Conservation (phyloP, 2,888 invertebrate species). For the Drosophila yooni region DNA sequence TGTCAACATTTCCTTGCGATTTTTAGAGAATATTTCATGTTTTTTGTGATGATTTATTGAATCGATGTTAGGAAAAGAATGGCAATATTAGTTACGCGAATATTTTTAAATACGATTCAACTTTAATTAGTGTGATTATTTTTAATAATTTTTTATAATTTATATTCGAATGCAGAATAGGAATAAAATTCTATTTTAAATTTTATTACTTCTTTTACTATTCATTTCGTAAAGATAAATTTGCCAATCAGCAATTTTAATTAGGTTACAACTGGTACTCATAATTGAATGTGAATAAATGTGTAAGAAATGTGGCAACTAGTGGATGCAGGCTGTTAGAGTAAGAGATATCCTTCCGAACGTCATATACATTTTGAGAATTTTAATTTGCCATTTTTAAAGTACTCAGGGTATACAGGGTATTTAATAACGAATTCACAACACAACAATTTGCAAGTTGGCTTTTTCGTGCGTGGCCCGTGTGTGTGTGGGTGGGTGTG, state of each 20-base stretch:
- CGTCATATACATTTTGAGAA: background rate
- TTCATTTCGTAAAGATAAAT: background rate
- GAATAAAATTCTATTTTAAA: background rate
- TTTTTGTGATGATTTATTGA: background rate
- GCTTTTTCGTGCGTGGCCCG: slow-evolving; percentile 18
- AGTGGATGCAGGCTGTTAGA: background rate
- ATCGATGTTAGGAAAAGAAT: background rate
- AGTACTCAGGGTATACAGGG: background rate
- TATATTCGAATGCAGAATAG: background rate
- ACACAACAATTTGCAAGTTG: slow-evolving; percentile 37
- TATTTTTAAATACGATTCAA: background rate
- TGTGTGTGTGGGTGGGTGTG: slow-evolving; percentile 8
- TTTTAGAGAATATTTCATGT: background rate
- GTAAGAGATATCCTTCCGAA: background rate
- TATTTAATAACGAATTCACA: slow-evolving; percentile 14
- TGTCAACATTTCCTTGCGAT: background rate
- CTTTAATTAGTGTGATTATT: background rate
- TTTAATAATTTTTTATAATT: background rate
- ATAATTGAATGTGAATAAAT: background rate
- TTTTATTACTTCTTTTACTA: background rate
- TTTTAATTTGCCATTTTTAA: background rate
- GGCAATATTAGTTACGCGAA: background rate
- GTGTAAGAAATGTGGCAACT: background rate
- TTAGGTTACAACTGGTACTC: background rate
- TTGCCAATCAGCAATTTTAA: background rate